phyloP scores from a whole-genome alignment of 2,113 vertebrate species.

The Emberiza fucata region DNA sequence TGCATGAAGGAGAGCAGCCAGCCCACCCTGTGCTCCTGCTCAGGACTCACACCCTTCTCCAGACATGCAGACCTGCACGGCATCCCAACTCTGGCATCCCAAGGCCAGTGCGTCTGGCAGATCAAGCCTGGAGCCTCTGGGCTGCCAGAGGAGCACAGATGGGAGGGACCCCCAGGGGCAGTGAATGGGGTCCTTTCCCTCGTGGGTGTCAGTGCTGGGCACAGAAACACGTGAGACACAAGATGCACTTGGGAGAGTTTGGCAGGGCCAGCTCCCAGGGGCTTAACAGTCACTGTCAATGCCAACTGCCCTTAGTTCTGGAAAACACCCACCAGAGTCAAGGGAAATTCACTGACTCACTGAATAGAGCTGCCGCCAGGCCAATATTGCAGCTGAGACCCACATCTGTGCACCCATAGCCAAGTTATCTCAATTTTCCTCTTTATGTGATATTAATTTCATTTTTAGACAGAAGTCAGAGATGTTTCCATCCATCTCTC shows the following conservation, averaged over 20 bases:
- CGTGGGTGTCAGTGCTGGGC: background rate
- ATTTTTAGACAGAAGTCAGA: background rate
- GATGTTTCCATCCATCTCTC: background rate
- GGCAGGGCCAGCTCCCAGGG: background rate
- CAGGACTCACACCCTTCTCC: background rate
- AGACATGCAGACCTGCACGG: accelerated
- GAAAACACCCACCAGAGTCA: background rate
- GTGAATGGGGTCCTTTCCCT: background rate
- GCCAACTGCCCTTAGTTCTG: background rate
- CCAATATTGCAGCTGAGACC: accelerated
- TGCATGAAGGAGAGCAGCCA: background rate
- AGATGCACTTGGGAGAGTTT: background rate
- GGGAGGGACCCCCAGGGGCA: accelerated
- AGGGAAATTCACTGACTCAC: background rate
- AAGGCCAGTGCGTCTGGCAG: background rate
- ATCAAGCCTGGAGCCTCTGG: accelerated
- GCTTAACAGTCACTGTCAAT: background rate
- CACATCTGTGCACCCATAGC: background rate
- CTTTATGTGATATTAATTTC: background rate
- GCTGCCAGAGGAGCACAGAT: background rate
- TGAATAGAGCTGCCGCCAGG: background rate
- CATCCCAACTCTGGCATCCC: background rate
- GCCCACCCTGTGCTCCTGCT: background rate
- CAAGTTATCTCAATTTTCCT: background rate
- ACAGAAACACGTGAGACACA: accelerated